phyloP scores from a whole-genome alignment of 2,113 vertebrate genomes.

The Centropus unirufus region DNA sequence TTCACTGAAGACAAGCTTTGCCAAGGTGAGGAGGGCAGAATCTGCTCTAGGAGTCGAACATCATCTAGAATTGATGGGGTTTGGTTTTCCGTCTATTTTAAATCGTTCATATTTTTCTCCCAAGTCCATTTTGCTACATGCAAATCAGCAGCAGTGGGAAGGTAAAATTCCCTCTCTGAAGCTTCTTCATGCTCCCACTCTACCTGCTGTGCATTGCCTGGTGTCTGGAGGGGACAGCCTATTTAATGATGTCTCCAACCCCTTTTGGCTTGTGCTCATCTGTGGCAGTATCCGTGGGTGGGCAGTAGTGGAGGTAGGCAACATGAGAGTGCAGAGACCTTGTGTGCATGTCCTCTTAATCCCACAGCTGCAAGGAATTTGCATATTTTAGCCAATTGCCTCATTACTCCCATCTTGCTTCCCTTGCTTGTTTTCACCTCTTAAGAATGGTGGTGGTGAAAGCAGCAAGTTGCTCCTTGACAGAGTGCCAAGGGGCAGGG shows the following conservation, averaged over 20 bases:
- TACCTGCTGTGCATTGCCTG: rapidly evolving
- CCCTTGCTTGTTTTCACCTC: not conserved
- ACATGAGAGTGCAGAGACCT: not conserved
- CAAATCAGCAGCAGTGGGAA: not conserved
- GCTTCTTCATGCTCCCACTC: rapidly evolving
- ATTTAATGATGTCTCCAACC: not conserved
- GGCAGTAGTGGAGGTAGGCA: not conserved
- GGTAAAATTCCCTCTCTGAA: not conserved
- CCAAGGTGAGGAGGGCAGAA: not conserved
- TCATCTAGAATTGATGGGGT: not conserved
- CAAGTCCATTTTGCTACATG: not conserved
- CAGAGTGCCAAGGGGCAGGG: not conserved
- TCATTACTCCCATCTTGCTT: not conserved
- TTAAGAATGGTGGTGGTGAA: not conserved
- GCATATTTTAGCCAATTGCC: not conserved
- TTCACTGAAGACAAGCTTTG: not conserved
- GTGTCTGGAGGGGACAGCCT: not conserved
- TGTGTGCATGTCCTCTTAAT: not conserved
- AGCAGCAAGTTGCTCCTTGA: not conserved
- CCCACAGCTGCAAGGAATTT: not conserved
- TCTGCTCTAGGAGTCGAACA: not conserved
- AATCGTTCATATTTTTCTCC: not conserved
- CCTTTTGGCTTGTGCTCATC: rapidly evolving
- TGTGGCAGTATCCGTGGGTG: not conserved
- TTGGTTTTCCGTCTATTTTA: not conserved